These are phyloP conservation scores for Pegoplata infirma DNA, from an alignment of 2,888 invertebrate genomes.

Conservation along the genomic window DNA sequence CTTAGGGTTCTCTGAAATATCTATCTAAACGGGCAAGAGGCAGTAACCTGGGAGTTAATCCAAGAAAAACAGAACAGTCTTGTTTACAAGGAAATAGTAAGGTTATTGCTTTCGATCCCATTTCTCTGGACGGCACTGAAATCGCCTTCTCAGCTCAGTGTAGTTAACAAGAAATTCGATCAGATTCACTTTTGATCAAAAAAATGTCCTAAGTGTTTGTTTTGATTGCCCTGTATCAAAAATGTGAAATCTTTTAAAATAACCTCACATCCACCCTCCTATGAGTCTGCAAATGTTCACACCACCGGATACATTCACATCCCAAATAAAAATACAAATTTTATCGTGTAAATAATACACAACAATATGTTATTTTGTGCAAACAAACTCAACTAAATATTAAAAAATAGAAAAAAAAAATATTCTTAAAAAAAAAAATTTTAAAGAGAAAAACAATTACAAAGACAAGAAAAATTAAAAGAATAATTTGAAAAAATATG, in stretches of 20 bases:
- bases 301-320: constrained; percentile 68
- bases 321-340: constrained; percentile 63
- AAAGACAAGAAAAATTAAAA: constrained; percentile 23
- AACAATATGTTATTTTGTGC: constrained; percentile 64
- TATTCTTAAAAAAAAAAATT: constrained; percentile 37
- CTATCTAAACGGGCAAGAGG: too few species aligned
- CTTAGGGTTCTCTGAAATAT: too few species aligned
- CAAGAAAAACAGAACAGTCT: too few species aligned
- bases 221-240: not conserved
- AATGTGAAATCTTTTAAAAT: not conserved
- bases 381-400: constrained; percentile 65
- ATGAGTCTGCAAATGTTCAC: not conserved
- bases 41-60: too few species aligned
- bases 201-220: too few species aligned
- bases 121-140: too few species aligned
- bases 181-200: too few species aligned
- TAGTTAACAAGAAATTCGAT: too few species aligned
- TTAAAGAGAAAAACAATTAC: not conserved
- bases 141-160: too few species aligned
- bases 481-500: constrained; percentile 37
- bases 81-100: too few species aligned
- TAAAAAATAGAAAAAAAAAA: constrained; percentile 38
- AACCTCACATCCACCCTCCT: not conserved
- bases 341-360: constrained; percentile 64
- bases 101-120: too few species aligned